phyloP scores from a whole-genome alignment of 2,888 invertebrate species.

The Tryphoninae sp. region DNA sequence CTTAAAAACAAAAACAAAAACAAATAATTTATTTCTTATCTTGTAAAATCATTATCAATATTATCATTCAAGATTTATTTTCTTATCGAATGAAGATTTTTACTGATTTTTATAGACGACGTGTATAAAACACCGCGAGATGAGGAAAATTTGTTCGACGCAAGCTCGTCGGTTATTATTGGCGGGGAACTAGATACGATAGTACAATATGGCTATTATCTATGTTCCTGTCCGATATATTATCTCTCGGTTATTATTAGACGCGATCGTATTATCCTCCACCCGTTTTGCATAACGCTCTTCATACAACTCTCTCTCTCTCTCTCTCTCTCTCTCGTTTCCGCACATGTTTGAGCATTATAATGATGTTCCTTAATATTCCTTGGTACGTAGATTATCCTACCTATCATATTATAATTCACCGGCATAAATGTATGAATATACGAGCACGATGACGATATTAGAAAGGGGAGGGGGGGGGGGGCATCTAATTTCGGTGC shows the following conservation, averaged over 20 bases:
- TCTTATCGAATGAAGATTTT: too few relatives aligned
- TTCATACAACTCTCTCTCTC: too few relatives aligned
- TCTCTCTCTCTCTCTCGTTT: background rate
- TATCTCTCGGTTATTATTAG: constrained; percentile 28
- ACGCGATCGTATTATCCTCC: constrained; percentile 24
- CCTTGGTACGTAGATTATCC: background rate
- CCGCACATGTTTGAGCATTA: constrained; percentile 14
- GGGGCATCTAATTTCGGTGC: constrained; percentile 45
- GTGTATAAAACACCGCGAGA: background rate
- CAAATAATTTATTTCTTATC: background rate
- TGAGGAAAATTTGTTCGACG: background rate
- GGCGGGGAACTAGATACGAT: constrained; percentile 39
- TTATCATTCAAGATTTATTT: too few relatives aligned
- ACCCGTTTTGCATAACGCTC: constrained; percentile 20
- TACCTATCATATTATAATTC: constrained; percentile 15
- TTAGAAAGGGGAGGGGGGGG: background rate
- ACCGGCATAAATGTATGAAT: background rate
- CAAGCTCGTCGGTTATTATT: constrained; percentile 52
- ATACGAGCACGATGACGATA: constrained; percentile 1
- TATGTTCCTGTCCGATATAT: constrained; percentile 20
- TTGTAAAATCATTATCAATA: too few relatives aligned
- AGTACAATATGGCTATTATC: constrained; percentile 41
- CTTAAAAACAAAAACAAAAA: background rate
- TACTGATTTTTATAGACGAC: background rate
- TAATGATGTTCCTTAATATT: constrained; percentile 29